Base-by-base conservation (phyloP, 1,140 invertebrate species). In the Himalopsyche phryganea region DNA sequence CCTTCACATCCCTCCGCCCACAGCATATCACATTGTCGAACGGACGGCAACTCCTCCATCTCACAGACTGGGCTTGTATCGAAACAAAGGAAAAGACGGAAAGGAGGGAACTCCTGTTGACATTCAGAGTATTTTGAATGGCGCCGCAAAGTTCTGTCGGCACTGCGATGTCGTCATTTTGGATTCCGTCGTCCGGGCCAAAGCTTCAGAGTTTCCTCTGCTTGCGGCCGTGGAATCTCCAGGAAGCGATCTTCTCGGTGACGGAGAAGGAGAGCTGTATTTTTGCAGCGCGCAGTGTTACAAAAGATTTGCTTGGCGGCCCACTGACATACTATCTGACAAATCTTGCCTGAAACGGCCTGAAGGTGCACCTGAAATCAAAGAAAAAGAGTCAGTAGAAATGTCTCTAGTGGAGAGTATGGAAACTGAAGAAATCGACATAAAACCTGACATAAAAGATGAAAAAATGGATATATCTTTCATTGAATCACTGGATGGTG, bases 141-240 rank as follows among this genome's bases (percentile, higher is more conserved):
- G 91, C 38, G 86, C 85, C 6, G 89, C 89, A 0, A 92, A 91
- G 69, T 95, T 95, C 72, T 97, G 94, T 74, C 82, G 88, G 23
- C 90, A 94, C 68, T 97, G 93, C 75, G 92, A 95, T 70, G 87
- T 93, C 44, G 88, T 93, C 10, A 91, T 96, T 63, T 75, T 92
- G 46, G 90, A 88, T 72, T 88, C 86, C 60, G 79, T 88, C 18
- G 88, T 94, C 18, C 76, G 84, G 56, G 93, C 91, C 65, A 92
- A 88, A 75, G 84, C 86, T 5, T 85, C 86, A 1, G 91, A 94
- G 67, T 81, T 94, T 61, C 87, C 88, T 23, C 82, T 89, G 51
- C 71, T 90, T 17, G 81, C 81, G 49, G 79, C 81, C 49, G 81
- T 84, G 62, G 83, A 86, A 67, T 76, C 80, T 2, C 84, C 85